Base-by-base conservation (phyloP, 2,888 invertebrate genomes). In the Pachliopta kotzebuea region DNA sequence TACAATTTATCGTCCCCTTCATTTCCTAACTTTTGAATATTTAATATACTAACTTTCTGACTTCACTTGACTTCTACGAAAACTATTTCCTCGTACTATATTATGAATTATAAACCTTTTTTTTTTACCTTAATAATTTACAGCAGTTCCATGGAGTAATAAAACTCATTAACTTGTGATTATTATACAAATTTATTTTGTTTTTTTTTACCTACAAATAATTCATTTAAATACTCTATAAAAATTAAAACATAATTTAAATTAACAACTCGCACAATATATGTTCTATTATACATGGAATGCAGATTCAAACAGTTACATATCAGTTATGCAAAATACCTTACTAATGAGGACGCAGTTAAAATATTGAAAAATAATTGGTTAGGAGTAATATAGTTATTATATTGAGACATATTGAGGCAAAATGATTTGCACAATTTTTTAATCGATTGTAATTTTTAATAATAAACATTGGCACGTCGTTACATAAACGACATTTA, bases 311-410 rank as follows among this genome's bases (percentile, higher is more conserved):
- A 37, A 45, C 45, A 4, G 18, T n/a, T n/a, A 45, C 18, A n/a
- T n/a, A n/a, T 45, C 18, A 45, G n/a, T 49, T 50, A 53, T 60
- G 17, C n/a, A 37, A 31, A 11, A 17, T 42, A 56, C n/a, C n/a
- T n/a, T 45, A n/a, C n/a, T 45, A 37, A 26, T 2, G 37, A 37
- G 14, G 37, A 37, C 37, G 11, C 4, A 37, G 4, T 2, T 14
- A 37, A 11, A 37, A 37, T 37, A 37, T 37, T 54, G 18, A 18
- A 24, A 54, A 24, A n/a, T n/a, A 53, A 11, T 11, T 53, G 23
- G 17, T 23, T 53, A 53, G 7, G 8, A 29, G 7, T 29, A 29
- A 29, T 8, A 29, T 29, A 29, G 29, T 8, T 31, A 31, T 31
- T 9, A 31, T 31, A 11, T 9, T 42, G 42, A 42, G 2, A 42